Conservation (phyloP, 2,113 vertebrate species). For the Antennarius striatus region DNA sequence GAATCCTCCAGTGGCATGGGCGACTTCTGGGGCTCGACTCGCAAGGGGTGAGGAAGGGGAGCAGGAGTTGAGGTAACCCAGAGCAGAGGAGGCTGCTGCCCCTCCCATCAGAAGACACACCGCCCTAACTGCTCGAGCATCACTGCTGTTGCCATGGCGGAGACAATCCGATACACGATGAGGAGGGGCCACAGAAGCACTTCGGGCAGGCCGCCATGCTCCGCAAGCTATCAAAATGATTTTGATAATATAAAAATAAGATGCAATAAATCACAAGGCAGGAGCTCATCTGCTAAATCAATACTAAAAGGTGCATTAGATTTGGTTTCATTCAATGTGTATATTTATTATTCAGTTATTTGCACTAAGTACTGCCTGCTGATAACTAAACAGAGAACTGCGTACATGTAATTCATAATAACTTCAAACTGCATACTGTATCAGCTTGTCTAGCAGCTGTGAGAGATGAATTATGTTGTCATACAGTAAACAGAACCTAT, state of each 20-base stretch:
- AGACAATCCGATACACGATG: constrained; percentile 79
- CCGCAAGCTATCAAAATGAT: constrained; percentile 29
- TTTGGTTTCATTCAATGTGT: no score
- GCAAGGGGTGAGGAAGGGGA: constrained; percentile 61
- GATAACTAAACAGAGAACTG: no score
- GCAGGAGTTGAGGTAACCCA: constrained; percentile 82
- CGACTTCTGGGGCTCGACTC: constrained; percentile 54
- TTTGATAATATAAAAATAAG: neutral
- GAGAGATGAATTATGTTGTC: no score
- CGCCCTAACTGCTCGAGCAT: constrained; percentile 78
- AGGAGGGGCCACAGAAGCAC: constrained; percentile 55
- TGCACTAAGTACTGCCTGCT: no score
- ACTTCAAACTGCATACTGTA: no score
- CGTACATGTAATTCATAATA: no score
- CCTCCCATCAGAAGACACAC: constrained; percentile 85
- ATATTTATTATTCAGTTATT: no score
- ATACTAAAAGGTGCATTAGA: neutral
- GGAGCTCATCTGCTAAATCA: neutral
- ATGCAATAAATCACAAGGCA: no score
- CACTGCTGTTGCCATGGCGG: constrained; percentile 83
- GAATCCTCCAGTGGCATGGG: constrained; percentile 63
- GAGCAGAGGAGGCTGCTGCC: constrained; percentile 80
- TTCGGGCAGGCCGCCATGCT: constrained; percentile 42
- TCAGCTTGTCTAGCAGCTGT: no score
- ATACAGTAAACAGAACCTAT: no score